Percentiles rank a stretch among this genome's conserved stretches.
Conservation (phyloP, 37 sponge, comb jelly and placozoan species). For the Crambe crambe region DNA sequence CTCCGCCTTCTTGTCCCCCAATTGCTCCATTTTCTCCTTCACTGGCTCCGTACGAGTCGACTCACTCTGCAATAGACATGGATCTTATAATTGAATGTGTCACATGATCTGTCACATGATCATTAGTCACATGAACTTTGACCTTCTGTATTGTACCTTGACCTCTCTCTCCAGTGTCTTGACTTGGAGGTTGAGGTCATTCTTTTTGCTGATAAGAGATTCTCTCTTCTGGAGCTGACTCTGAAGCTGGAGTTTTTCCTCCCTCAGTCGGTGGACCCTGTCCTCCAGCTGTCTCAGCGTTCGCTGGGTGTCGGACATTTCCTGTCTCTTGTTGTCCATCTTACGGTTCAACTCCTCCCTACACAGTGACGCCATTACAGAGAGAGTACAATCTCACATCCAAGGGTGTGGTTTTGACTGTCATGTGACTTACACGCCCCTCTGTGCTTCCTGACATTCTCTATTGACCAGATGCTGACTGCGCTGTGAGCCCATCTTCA, state of each 20-base stretch:
- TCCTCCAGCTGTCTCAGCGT: slow-evolving; percentile 48
- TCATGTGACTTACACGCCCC: slow-evolving; percentile 32
- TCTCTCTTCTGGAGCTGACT: slow-evolving; percentile 53
- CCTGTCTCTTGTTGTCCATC: slow-evolving; percentile 63
- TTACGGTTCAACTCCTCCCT: slow-evolving; percentile 65
- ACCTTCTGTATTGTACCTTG: slow-evolving; percentile 27
- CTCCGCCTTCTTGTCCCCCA: slow-evolving; percentile 19
- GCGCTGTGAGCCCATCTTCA: slow-evolving; percentile 12
- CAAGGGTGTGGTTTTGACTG: background rate
- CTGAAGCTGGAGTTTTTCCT: slow-evolving; percentile 65
- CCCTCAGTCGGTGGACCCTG: slow-evolving; percentile 42
- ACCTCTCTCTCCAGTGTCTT: slow-evolving; percentile 58
- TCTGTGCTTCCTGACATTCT: slow-evolving; percentile 63
- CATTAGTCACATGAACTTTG: background rate
- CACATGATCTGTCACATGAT: background rate
- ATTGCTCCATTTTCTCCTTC: slow-evolving; percentile 28
- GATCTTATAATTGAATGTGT: background rate
- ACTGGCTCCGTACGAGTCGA: slow-evolving; percentile 35
- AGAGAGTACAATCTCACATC: background rate
- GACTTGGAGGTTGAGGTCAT: slow-evolving; percentile 33
- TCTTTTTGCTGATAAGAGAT: slow-evolving; percentile 45
- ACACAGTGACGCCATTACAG: background rate
- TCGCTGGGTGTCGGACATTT: slow-evolving; percentile 37
- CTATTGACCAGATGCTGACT: slow-evolving; percentile 59
- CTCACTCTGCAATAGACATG: slow-evolving; percentile 22